phyloP scores from a whole-genome alignment of 2,888 invertebrate species.

The Andrena bucephala region DNA sequence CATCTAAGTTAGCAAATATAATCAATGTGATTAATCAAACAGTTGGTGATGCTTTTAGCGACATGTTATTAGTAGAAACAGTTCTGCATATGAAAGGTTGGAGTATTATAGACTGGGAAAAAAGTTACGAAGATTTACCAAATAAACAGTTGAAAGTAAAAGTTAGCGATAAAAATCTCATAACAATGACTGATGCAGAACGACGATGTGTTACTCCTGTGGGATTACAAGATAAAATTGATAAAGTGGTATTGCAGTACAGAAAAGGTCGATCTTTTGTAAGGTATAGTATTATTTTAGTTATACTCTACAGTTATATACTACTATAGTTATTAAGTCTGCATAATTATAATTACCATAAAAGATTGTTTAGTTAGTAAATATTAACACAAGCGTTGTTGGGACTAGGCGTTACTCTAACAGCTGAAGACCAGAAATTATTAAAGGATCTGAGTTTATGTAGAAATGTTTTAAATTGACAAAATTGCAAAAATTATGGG shows the following conservation, averaged over 20 bases:
- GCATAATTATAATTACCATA: no score
- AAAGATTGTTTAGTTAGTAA: no score
- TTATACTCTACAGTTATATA: background rate
- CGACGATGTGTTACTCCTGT: conserved; percentile 92
- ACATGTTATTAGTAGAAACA: conserved; percentile 96
- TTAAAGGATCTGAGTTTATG: no score
- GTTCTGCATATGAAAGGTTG: conserved; percentile 94
- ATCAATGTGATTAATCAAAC: conserved; percentile 97
- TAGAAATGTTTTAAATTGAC: no score
- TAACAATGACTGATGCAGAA: conserved; percentile 96
- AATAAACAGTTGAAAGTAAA: conserved; percentile 95
- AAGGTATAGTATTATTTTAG: conserved; percentile 85
- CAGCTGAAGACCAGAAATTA: no score
- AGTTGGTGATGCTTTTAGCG: conserved; percentile 98
- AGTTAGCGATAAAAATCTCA: conserved; percentile 93
- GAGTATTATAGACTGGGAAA: conserved; percentile 92
- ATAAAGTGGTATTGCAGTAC: conserved; percentile 90
- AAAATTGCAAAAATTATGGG: no score
- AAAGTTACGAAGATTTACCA: conserved; percentile 93
- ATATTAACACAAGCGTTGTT: no score
- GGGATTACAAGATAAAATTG: conserved; percentile 93
- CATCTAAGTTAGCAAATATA: conserved; percentile 88
- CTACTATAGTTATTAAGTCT: background rate
- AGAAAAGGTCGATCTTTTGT: conserved; percentile 94
- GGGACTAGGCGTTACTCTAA: no score